phyloP scores from a whole-genome alignment of 1,140 invertebrate genomes.

The Solenopsis invicta region DNA sequence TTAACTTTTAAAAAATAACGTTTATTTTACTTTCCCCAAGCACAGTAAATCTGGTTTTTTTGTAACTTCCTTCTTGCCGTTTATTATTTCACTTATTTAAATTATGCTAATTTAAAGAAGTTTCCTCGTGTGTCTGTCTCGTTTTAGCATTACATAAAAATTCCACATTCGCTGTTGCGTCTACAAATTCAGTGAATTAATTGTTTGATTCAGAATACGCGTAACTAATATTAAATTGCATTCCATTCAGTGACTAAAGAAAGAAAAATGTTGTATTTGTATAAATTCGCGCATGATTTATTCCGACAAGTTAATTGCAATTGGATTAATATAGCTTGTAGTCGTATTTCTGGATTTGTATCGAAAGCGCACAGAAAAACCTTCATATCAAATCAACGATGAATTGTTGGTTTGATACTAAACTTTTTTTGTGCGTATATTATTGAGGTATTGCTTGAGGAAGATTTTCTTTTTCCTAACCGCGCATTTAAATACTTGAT shows the following conservation, averaged over 20 bases:
- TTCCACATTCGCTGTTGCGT: not conserved
- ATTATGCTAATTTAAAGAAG: constrained; percentile 1
- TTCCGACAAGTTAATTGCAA: constrained; percentile 13
- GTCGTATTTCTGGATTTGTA: not conserved
- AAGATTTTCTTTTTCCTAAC: not conserved
- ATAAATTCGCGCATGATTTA: not conserved
- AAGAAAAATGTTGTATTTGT: not conserved
- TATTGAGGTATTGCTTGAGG: not conserved
- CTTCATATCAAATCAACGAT: too few species aligned
- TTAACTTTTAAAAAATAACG: too few species aligned
- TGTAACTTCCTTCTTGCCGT: not conserved
- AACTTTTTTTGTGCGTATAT: too few species aligned
- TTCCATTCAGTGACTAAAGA: not conserved
- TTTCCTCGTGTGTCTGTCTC: not conserved
- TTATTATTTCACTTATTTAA: not conserved
- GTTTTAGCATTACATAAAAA: not conserved
- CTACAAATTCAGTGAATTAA: not conserved
- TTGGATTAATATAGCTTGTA: not conserved
- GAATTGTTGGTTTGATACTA: too few species aligned
- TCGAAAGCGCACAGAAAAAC: not conserved
- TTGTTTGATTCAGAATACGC: not conserved
- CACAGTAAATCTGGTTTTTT: too few species aligned
- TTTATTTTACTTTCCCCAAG: too few species aligned
- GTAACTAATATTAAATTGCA: not conserved
- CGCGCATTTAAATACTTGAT: not conserved